Evolutionary conservation across 1,140 invertebrate species (phyloP), one percentile per base, ranked within the genome.

Genomic region (Phocides pigmalion): DNA sequence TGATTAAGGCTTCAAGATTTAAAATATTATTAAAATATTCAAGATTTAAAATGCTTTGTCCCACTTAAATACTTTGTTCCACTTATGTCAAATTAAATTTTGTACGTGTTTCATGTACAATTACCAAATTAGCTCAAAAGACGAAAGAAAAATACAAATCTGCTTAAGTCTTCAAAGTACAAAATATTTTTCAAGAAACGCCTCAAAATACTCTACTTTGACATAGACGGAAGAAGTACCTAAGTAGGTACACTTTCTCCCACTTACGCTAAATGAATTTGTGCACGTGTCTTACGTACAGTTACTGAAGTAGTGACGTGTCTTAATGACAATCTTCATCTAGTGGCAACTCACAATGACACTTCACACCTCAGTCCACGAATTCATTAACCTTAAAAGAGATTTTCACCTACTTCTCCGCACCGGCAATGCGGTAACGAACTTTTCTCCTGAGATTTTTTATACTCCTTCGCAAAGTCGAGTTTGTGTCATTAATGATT

Each of bases 311-410:
- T 22, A 32, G 20, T 32, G 39, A 35, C 16, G 19, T 49, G 19
- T 61, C 44, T 61, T 61, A 61, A 61, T 35, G 56, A 61, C 28
- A 61, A 20, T 61, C 56, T 61, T 61, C 56, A 16, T 49, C 16
- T 49, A 61, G 44, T 37, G 42, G 56, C 56, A 47, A 32, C 56
- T 59, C 37, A 20, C 42, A 15, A 59, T 22, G 42, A 49, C 56
- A 37, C 58, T 61, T 61, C 17, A 61, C 15, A 37, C 8, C 49
- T 51, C 25, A 32, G 25, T 51, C 15, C 17, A 14, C 32, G 58
- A 61, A 61, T 61, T 61, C 58, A 61, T 61, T 61, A 61, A 61
- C 58, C 58, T 61, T 49, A 61, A 61, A 61, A 61, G 56, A 59
- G 58, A 39, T 49, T 61, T 61, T 61, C 58, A 61, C 58, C 58